phyloP scores from a whole-genome alignment of 2,113 vertebrate species.

The Myocastor coypus region DNA sequence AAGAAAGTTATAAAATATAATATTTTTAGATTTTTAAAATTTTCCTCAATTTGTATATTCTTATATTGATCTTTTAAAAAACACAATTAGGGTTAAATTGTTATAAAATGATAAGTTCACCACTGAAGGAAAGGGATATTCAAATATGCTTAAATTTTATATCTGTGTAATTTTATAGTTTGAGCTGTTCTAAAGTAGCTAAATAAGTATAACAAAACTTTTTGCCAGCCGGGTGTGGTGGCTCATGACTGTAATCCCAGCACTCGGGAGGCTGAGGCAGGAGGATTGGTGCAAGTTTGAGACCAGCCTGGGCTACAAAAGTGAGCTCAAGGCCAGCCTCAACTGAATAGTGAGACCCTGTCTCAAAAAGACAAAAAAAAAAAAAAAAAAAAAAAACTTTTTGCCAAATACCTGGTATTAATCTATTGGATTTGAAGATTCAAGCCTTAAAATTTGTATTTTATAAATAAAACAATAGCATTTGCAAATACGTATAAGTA shows the following conservation, averaged over 20 bases:
- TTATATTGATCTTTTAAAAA: not conserved
- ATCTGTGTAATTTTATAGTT: conserved; percentile 25
- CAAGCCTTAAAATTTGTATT: not conserved
- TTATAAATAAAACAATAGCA: conserved; percentile 35
- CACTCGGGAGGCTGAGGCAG: no score
- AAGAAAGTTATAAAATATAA: not conserved
- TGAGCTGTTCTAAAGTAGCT: not conserved
- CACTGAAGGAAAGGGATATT: not conserved
- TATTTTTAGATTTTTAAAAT: not conserved
- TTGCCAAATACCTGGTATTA: conserved; percentile 56
- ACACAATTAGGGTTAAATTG: conserved; percentile 54
- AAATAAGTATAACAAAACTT: conserved; percentile 26
- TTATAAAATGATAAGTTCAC: conserved; percentile 27
- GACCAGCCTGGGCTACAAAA: no score
- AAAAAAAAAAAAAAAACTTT: no score
- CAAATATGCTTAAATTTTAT: conserved; percentile 10
- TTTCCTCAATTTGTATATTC: not conserved
- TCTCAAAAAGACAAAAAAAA: no score
- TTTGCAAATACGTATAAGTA: not conserved
- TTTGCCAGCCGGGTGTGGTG: no score
- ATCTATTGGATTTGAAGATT: not conserved
- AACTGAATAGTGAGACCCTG: no score
- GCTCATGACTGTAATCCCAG: no score
- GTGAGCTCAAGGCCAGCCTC: no score
- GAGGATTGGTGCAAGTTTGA: no score